A percentile compares a stretch with the other conserved stretches of the same genome.
phyloP scores from a whole-genome alignment of 2,113 vertebrate genomes.

The Microcebus jonahi region DNA sequence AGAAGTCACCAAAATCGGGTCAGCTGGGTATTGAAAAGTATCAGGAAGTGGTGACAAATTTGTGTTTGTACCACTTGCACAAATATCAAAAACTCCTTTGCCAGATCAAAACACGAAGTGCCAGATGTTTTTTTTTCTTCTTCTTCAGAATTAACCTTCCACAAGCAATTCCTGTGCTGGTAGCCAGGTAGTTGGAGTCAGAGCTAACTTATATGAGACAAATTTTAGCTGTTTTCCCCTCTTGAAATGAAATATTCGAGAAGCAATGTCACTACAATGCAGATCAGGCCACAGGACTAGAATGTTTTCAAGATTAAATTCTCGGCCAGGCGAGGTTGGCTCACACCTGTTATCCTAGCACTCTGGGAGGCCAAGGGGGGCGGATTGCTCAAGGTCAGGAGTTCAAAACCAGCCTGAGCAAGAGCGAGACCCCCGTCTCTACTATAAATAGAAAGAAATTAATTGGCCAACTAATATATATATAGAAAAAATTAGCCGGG shows the following conservation, averaged over 20 bases:
- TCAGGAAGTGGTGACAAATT: neutral
- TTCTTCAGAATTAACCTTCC: neutral
- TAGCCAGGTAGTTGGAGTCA: neutral
- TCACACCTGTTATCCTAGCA: no score
- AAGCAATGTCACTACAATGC: neutral
- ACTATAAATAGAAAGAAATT: no score
- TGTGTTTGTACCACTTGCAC: neutral
- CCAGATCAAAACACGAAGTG: neutral
- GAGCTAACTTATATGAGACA: neutral
- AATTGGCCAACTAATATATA: no score
- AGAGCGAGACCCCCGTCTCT: no score
- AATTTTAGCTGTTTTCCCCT: neutral
- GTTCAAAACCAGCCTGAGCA: no score
- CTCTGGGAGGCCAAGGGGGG: no score
- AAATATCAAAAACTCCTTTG: constrained; percentile 12
- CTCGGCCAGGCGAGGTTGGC: no score
- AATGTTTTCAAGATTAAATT: neutral
- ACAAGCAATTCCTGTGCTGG: neutral
- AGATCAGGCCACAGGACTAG: neutral
- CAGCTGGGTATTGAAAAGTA: neutral
- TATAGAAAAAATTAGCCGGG: no score
- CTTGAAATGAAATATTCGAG: neutral
- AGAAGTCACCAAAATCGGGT: neutral
- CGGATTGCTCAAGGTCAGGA: no score
- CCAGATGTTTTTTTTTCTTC: neutral